Evolutionary conservation across 37 sponge, comb jelly and placozoan species (phyloP), one percentile per base, ranked within the genome.

Genomic region (Geodia barretti): DNA sequence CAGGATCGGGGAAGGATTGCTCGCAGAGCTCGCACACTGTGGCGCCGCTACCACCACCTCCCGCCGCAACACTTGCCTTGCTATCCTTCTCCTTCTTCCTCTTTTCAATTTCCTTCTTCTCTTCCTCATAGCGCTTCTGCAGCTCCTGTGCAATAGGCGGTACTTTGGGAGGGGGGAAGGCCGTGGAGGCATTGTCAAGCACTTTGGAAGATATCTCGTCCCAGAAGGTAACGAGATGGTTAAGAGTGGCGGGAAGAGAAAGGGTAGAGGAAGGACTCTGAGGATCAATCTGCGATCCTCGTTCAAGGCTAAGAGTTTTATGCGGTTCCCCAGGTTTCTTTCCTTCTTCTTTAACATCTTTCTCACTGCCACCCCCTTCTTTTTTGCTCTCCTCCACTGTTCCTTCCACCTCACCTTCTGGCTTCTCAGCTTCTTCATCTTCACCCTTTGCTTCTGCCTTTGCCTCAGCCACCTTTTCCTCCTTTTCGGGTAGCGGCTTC

Each of bases 21-120:
- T 91, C 94, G 74, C 99, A 98, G 59, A 98, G 84, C 74, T 98
- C 99, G 76, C 99, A 98, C 28, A 88, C 37, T 4, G 89, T 91
- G 21, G 77, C 41, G 23, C 91, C 88, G 60, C 84, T 76, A 60
- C 79, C 75, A 34, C 80, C 65, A 41, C 80, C 88, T 1, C 75
- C 89, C 31, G 76, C 89, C 17, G 64, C 64, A 23, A 62, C 41
- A 0, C 38, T 9, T 3, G 59, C 67, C 64, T 88, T 81, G 70
- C 91, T 90, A 79, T 88, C 87, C 71, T 86, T 79, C 21, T 83
- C 85, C 29, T 82, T 76, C 85, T 83, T 86, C 29, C 81, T 47
- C 65, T 84, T 84, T 19, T 90, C 91, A 19, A 88, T 82, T 39
- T 79, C 84, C 36, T 84, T 91, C 83, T 88, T 93, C 29, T 81